A percentile compares a stretch with the other conserved stretches of the same genome.
phyloP scores from a whole-genome alignment of 1,140 invertebrate species.

The Aleiodes sp. region DNA sequence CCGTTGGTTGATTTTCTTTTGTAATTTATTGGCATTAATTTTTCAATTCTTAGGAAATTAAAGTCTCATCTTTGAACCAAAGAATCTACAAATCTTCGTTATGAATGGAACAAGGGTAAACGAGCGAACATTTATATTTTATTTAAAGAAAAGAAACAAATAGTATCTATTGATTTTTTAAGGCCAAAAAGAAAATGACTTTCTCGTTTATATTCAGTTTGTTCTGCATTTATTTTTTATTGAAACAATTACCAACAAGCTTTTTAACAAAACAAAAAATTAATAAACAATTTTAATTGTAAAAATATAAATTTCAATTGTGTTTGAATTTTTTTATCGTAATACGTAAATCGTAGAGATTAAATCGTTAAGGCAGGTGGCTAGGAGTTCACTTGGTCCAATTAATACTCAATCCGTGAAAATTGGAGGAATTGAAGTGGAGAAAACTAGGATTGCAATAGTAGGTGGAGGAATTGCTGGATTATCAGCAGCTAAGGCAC shows the following conservation, averaged over 20 bases:
- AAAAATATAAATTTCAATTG: background rate
- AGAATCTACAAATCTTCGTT: constrained; percentile 38
- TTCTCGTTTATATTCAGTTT: background rate
- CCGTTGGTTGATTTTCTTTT: no score
- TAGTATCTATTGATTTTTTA: no score
- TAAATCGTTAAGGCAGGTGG: constrained; percentile 43
- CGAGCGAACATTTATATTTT: no score
- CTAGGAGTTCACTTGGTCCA: constrained; percentile 35
- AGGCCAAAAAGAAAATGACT: constrained; percentile 34
- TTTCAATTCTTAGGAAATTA: constrained; percentile 53
- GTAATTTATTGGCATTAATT: constrained; percentile 54
- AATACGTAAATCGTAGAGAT: constrained; percentile 47
- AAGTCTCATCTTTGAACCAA: constrained; percentile 54
- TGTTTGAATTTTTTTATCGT: constrained; percentile 14
- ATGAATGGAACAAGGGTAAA: constrained; percentile 36
- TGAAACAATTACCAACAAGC: no score
- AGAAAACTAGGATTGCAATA: constrained; percentile 62
- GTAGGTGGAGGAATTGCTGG: constrained; percentile 74
- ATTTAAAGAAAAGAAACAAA: no score
- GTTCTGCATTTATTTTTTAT: background rate
- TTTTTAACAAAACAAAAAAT: no score
- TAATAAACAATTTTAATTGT: no score
- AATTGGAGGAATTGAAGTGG: constrained; percentile 21
- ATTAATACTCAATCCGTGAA: no score
- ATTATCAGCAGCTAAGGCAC: constrained; percentile 66